Conservation (phyloP, 2,888 invertebrate genomes). For the Keiferia lycopersicella region DNA sequence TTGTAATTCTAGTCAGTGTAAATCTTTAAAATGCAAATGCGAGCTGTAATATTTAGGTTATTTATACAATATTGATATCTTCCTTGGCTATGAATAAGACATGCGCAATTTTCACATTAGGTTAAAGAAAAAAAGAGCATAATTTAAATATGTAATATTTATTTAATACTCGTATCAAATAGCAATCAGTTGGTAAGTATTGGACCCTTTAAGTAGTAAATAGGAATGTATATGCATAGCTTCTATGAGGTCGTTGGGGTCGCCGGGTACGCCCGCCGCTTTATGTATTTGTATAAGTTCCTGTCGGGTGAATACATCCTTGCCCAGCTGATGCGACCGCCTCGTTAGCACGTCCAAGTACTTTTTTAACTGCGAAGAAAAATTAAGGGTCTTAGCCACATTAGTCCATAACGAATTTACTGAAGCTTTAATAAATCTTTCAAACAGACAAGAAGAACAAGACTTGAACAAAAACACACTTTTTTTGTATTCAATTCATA, state of each 20-base stretch:
- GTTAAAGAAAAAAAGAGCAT: not conserved
- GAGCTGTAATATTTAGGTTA: too few relatives aligned
- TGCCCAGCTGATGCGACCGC: conserved; percentile 83
- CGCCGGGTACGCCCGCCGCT: conserved; percentile 83
- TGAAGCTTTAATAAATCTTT: not conserved
- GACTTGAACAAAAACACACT: too few relatives aligned
- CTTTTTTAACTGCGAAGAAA: conserved; percentile 83
- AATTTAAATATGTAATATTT: conserved; percentile 3
- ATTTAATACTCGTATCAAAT: conserved; percentile 43
- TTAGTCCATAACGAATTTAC: too few relatives aligned
- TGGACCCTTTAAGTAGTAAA: conserved; percentile 89
- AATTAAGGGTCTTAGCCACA: conserved; percentile 10
- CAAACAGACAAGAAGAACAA: too few relatives aligned
- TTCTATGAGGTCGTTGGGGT: conserved; percentile 86
- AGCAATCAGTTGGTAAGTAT: conserved; percentile 83
- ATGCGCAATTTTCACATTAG: not conserved
- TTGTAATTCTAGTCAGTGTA: not conserved
- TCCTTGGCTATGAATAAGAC: not conserved
- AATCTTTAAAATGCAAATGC: not conserved
- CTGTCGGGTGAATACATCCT: conserved; percentile 86
- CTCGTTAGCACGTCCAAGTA: conserved; percentile 86
- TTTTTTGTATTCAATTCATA: too few relatives aligned
- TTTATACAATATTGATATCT: not conserved
- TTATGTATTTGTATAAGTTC: conserved; percentile 89
- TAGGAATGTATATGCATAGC: conserved; percentile 92